These are phyloP conservation scores for Tachysurus fulvidraco DNA, from an alignment of 2,113 vertebrate genomes.

Conservation along the genomic window DNA sequence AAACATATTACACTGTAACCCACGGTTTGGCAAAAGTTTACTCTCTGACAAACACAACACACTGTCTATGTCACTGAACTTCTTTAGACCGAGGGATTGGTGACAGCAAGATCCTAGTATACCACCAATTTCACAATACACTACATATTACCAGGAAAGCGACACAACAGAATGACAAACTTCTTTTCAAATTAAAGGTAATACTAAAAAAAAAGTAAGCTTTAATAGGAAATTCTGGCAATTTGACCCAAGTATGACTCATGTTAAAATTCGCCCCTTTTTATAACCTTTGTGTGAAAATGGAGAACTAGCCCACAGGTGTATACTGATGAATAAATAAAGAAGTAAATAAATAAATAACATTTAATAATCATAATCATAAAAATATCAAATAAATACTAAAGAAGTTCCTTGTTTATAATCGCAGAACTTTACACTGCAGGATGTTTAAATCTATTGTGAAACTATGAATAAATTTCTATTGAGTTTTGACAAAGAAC, in stretches of 20 bases:
- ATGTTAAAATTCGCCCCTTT: not conserved
- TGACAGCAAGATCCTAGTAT: not conserved
- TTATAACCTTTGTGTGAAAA: not conserved
- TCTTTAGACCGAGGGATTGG: not conserved
- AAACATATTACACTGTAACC: not conserved
- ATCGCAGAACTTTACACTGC: not conserved
- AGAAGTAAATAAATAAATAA: not conserved
- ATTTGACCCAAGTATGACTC: not conserved
- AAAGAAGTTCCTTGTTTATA: not conserved
- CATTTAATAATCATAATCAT: not conserved
- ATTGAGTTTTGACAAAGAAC: not conserved
- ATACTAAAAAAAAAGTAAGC: not conserved
- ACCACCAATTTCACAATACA: not conserved
- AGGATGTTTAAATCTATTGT: not conserved
- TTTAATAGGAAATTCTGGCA: not conserved
- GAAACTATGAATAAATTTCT: not conserved
- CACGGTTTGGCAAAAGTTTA: not conserved
- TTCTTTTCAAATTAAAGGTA: not conserved
- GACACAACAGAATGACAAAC: not conserved
- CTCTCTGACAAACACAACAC: not conserved
- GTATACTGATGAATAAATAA: not conserved
- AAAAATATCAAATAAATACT: not conserved
- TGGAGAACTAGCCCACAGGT: not conserved
- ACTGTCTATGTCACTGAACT: not conserved
- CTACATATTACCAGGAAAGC: not conserved